Evolutionary conservation across 2,113 vertebrate species (phyloP).

Genomic region (Atrichornis clamosus): DNA sequence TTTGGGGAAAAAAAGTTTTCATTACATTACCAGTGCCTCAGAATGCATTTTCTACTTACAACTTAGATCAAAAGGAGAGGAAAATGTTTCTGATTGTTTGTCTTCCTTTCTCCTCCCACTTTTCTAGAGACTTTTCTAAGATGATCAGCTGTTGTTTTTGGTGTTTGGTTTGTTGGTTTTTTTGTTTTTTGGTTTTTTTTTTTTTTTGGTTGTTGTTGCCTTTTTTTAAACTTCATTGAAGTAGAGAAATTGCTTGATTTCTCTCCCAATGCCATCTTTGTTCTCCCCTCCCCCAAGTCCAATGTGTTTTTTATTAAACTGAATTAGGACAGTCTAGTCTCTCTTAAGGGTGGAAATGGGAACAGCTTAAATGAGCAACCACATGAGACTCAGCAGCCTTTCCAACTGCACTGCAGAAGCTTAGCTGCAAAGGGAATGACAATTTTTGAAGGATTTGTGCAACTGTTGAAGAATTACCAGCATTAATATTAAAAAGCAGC

Average conservation of each 20-base stretch:
- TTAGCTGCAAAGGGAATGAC: conserved; percentile 30
- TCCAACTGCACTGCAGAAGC: conserved; percentile 45
- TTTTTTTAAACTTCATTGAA: neutral
- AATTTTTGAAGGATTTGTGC: conserved; percentile 53
- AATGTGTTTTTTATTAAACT: conserved; percentile 55
- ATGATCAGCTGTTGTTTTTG: conserved; percentile 23
- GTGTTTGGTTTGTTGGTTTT: neutral
- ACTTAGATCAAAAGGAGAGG: conserved; percentile 53
- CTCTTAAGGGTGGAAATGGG: conserved; percentile 51
- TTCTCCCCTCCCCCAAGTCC: conserved; percentile 5
- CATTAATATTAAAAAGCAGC: conserved; percentile 44
- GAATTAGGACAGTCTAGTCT: conserved; percentile 56
- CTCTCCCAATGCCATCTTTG: neutral
- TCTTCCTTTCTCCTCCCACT: conserved; percentile 30
- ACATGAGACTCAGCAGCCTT: conserved; percentile 47
- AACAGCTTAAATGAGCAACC: conserved; percentile 50
- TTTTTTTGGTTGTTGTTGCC: neutral
- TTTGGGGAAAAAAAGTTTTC: neutral
- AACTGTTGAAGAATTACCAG: conserved; percentile 31
- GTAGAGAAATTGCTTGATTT: neutral
- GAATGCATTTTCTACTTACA: conserved; percentile 54
- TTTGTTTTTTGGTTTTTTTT: neutral
- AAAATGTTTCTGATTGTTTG: conserved; percentile 56
- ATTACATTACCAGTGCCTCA: conserved; percentile 27
- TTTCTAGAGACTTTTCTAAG: conserved; percentile 9